Conservation (phyloP, 2,888 invertebrate species). For the Neelides folsomi region DNA sequence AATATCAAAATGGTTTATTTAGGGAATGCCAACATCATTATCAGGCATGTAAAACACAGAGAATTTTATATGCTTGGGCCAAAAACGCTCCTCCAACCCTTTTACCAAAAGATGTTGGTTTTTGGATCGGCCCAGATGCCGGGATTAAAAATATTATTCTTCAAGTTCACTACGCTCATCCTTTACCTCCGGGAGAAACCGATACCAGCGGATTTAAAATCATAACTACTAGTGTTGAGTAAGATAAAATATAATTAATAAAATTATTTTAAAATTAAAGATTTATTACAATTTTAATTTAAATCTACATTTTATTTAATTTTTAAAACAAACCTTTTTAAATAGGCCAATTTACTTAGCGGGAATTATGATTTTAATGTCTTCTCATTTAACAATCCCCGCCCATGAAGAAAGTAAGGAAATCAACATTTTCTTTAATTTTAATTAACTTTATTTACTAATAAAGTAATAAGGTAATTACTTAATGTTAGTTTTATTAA, state of each 20-base stretch:
- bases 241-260: conserved; percentile 6
- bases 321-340: not conserved
- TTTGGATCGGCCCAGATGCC: conserved; percentile 42
- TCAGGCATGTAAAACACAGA: conserved; percentile 36
- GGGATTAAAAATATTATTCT: conserved; percentile 43
- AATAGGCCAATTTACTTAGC: conserved; percentile 29
- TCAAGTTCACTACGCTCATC: conserved; percentile 44
- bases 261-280: conserved; percentile 1
- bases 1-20: not conserved
- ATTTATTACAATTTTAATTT: no score
- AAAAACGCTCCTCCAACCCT: conserved; percentile 45
- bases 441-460: no score
- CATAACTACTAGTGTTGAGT: conserved; percentile 23
- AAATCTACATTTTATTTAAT: not conserved
- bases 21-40: conserved; percentile 43
- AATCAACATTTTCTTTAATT: conserved; percentile 1
- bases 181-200: conserved; percentile 31
- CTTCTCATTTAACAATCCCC: conserved; percentile 22
- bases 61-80: conserved; percentile 49
- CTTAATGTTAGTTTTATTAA: no score
- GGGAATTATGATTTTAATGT: conserved; percentile 30
- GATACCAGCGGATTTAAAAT: conserved; percentile 30
- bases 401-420: conserved; percentile 26
- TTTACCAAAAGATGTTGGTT: conserved; percentile 45
- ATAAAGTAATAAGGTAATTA: no score